Evolutionary conservation across 2,113 vertebrate species (phyloP).

Genomic region (Siphamia tubifer): DNA sequence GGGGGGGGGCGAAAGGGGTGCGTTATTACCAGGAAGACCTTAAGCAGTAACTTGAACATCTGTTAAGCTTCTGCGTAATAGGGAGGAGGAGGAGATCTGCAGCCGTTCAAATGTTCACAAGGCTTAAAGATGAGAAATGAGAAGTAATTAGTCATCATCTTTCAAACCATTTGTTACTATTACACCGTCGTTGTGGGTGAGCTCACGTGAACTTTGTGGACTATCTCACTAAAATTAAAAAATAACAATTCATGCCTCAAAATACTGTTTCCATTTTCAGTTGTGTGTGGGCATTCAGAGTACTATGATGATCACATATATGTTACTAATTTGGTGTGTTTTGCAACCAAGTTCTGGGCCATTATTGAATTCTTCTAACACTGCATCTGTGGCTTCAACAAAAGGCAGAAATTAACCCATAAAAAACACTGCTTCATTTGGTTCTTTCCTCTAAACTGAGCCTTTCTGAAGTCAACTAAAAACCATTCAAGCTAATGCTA

Average conservation of each 20-base stretch:
- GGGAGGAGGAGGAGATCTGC: conserved; percentile 8
- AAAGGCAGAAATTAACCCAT: too few species aligned
- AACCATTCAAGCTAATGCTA: too few species aligned
- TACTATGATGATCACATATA: background rate
- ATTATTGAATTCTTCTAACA: too few species aligned
- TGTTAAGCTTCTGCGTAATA: conserved; percentile 57
- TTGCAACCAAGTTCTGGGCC: too few species aligned
- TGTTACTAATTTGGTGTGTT: background rate
- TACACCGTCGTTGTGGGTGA: background rate
- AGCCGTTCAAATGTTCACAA: background rate
- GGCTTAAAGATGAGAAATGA: background rate
- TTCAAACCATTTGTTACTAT: background rate
- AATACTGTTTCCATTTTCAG: background rate
- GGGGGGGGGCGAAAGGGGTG: background rate
- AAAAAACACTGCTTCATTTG: too few species aligned
- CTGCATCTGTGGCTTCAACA: too few species aligned
- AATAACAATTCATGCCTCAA: background rate
- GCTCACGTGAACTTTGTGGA: background rate
- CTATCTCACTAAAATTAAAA: background rate
- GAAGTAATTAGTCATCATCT: background rate
- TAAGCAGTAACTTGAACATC: conserved; percentile 62
- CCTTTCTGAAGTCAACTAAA: too few species aligned
- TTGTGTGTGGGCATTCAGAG: conserved; percentile 13
- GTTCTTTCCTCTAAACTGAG: too few species aligned
- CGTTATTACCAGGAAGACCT: conserved; percentile 17